Evolutionary conservation across 2,797 vertebrate genomes (phyloP).

Genomic region (Premnoplex brunnescens): DNA sequence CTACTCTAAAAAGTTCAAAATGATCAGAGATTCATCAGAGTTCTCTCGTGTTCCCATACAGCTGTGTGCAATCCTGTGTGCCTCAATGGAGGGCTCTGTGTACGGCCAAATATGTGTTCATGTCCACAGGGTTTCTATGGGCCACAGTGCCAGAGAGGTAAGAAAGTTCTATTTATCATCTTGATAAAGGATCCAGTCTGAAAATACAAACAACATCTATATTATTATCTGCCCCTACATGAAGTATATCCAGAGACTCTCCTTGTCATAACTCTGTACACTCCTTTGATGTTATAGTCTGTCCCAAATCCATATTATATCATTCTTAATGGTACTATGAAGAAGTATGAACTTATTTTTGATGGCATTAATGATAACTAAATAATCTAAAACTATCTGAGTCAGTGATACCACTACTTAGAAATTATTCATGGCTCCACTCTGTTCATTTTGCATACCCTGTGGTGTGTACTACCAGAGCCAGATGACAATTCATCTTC

Average conservation of each 20-base stretch:
- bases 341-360: neutral
- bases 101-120: constrained; percentile 70
- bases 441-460: neutral
- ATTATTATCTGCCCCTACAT: neutral
- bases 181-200: neutral
- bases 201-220: neutral
- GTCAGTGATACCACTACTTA: neutral
- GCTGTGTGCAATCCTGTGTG: constrained; percentile 82
- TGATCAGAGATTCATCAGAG: neutral
- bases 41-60: constrained; percentile 3
- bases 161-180: constrained; percentile 17
- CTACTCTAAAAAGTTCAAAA: neutral
- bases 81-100: constrained; percentile 82
- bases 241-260: neutral
- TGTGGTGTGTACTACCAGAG: neutral
- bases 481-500: neutral
- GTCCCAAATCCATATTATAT: neutral
- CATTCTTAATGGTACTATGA: neutral
- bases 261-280: neutral
- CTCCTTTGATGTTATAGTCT: neutral
- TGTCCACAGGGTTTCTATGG: constrained; percentile 84
- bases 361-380: neutral
- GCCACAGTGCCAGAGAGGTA: constrained; percentile 82
- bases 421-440: neutral
- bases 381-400: neutral